Evolutionary conservation across 2,797 vertebrate species (phyloP), one percentile per base, ranked within the genome.

Genomic region (Limnodromus scolopaceus): DNA sequence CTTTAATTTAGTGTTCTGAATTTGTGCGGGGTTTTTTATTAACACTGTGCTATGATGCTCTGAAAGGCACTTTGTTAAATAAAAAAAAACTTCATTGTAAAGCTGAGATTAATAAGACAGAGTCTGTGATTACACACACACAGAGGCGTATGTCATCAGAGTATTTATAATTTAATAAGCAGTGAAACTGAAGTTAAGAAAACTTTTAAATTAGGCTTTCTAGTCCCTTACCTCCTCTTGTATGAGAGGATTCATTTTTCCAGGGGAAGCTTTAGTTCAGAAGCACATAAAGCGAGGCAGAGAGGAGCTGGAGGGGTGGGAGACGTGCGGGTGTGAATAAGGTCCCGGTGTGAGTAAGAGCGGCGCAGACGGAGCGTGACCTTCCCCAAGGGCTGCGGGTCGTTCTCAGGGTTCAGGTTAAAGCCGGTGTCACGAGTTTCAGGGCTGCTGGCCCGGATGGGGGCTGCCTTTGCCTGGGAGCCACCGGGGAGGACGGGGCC

Each of bases 131-230:
- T 43, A 13, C 16, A 30, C 41, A 27, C 39, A n/a, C 19, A 36
- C 38, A 19, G 10, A 17, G 11, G 5, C 8, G 1, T 51, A 19
- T 71, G 61, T 55, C 53, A 22, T 78, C 16, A 15, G 24, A 19
- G 55, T 39, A 23, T 11, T 15, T 57, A 6, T 58, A 45, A 80
- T 63, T 76, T 68, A 48, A 54, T 68, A 87, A 83, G 63, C 43
- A 41, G n/a, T 18, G 82, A 69, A 90, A 89, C 25, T 20, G 20
- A 76, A 63, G 39, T 46, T 84, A 76, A 41, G 17, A 46, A 25
- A 69, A 46, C 55, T 87, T 89, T n/a, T 53, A 57, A 79, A 65
- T n/a, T n/a, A 91, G 34, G 46, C 34, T 78, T 87, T 51, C 46
- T 61, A 41, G 28, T 68, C 48, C 61, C 28, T 84, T 55, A 10